Evolutionary conservation across 2,888 invertebrate genomes (phyloP), one percentile per base, ranked within the genome.

Genomic region (Cylindroiulus punctatus): DNA sequence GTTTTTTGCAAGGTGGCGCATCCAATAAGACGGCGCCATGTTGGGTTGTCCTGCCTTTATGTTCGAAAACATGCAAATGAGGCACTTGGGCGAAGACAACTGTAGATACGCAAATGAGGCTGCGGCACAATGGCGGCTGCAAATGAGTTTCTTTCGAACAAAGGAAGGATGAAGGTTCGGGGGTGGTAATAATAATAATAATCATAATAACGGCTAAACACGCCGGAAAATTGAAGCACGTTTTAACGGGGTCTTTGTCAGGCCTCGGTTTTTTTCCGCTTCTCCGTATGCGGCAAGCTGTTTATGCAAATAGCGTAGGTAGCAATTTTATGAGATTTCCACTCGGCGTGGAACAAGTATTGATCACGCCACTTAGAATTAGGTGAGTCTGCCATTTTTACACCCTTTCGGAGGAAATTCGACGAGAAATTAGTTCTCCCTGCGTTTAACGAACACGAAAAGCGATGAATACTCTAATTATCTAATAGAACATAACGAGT

Each of bases 61-160:
- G 52, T 52, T 52, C 52, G 52, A n/a, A 19, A 10, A n/a, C 52
- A 52, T 52, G 52, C 52, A 52, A 52, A 52, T 52, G 52, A 52
- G 52, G 52, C 52, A 52, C 52, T 52, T 52, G 52, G 52, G 52
- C n/a, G 52, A 52, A 52, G n/a, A 52, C 52, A 52, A 52, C 52
- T 52, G 52, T 10, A 52, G 52, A 52, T 52, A 52, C 52, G 52
- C 52, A 52, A 52, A 52, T 52, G 52, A 52, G 52, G 52, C 12
- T 52, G 52, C 52, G 19, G 52, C 52, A 52, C 52, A 52, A 52
- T 52, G 52, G 52, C 52, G 52, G 52, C 52, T 52, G 52, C 52
- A 52, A 52, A 52, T 52, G 52, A 52, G 52, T 52, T 52, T 52
- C 52, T 52, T 52, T 52, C 19, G 4, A n/a, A 52, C 52, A 52